These are phyloP conservation scores for Balearica regulorum DNA, from an alignment of 2,797 vertebrate species.

Conservation along the genomic window DNA sequence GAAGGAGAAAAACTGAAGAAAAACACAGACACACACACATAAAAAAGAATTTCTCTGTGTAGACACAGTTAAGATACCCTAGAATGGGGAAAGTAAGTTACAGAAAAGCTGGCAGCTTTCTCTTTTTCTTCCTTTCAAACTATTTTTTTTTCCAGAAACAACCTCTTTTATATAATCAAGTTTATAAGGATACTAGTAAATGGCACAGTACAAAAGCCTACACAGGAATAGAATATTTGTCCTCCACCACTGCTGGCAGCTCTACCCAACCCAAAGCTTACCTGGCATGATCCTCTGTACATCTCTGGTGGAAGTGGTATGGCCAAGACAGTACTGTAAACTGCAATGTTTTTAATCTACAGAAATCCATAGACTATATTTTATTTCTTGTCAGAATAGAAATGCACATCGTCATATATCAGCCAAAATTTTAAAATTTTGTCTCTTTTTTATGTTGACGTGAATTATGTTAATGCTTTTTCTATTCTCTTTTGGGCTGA, in stretches of 20 bases:
- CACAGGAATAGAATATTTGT: not conserved
- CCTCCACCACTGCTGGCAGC: not conserved
- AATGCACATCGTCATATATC: not conserved
- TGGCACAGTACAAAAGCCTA: not conserved
- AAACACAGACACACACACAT: not conserved
- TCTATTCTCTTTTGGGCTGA: not conserved
- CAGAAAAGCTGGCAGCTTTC: not conserved
- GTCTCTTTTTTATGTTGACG: not conserved
- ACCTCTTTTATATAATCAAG: not conserved
- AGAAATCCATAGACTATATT: not conserved
- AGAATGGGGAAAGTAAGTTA: not conserved
- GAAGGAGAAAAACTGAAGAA: not conserved
- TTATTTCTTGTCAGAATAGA: not conserved
- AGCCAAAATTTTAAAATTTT: not conserved
- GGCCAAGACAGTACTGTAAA: not conserved
- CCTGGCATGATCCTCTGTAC: rapidly evolving
- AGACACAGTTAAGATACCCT: not conserved
- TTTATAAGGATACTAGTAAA: not conserved
- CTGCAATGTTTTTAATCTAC: not conserved
- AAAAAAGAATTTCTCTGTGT: not conserved
- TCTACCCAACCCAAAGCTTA: not conserved
- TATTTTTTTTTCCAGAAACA: not conserved
- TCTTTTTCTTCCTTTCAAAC: not conserved
- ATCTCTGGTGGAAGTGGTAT: not conserved
- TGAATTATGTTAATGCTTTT: not conserved